Base-by-base conservation (phyloP, 2,113 vertebrate genomes). In the Xiphophorus maculatus region DNA sequence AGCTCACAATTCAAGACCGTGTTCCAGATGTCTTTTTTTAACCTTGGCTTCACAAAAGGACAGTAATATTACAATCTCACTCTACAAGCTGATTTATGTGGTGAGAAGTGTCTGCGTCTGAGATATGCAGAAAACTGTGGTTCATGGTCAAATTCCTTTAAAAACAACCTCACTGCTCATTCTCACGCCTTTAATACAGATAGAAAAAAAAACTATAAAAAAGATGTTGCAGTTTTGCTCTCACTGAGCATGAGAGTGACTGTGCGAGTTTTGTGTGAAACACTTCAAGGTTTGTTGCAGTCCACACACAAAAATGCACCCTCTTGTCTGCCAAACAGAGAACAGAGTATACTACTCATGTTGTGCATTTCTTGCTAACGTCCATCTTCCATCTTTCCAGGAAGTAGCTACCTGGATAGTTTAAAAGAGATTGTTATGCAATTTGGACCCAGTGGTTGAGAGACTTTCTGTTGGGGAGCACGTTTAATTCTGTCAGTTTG, bases 371-470 rank as follows among this genome's bases (percentile, higher is more conserved):
- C 51, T 66, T 70, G 44, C 37, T 71, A 67, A 79, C 74, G 27
- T 66, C 33, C 37, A 44, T 60, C 67, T 73, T 70, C 29, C 48
- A 32, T 66, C 32, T 62, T 83, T 65, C 15, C 73, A 73, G 42
- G 66, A 65, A 79, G 83, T 77, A 73, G 80, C 69, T 63, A 85
- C 62, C 29, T 63, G 22, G 35, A 58, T 29, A 17, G 79, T 77
- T 79, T 85, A 33, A 90, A 80, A 71, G 78, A 66, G 70, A 69
- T 70, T 61, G 74, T 87, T 82, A 77, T 82, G 77, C 60, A 81
- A 70, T 85, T 83, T 81, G 79, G 69, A 82, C 75, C 79, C 62
- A 73, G 69, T 81, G 79, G 51, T 54, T 64, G 63, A 48, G 27
- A 76, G 61, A 66, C 32, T 82, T 66, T n/a, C 68, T 78, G 66